phyloP scores from a whole-genome alignment of 1,140 invertebrate species.

The Triops longicaudatus region DNA sequence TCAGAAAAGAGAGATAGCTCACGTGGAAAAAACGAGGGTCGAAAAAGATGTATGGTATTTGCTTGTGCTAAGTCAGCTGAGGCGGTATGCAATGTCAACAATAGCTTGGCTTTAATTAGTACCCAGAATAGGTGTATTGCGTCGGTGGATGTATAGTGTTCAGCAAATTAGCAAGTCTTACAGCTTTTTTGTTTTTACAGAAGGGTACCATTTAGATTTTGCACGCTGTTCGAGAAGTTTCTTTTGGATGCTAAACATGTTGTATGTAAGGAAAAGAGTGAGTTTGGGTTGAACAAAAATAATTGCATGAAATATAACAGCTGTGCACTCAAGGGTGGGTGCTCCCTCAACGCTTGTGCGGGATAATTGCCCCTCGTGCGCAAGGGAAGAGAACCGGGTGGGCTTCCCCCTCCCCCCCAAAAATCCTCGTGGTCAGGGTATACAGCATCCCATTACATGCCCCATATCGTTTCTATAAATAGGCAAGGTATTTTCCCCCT shows the following conservation, averaged over 20 bases:
- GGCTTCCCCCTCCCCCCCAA: neutral
- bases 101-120: neutral
- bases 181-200: neutral
- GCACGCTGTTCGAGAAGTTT: too few relatives aligned
- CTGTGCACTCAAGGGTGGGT: neutral
- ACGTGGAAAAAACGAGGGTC: neutral
- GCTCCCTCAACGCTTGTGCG: neutral
- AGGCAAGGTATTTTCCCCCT: neutral
- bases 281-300: neutral
- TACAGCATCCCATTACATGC: slow-evolving; percentile 10
- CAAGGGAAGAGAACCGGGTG: neutral
- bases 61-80: neutral
- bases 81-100: neutral
- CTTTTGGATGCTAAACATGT: too few relatives aligned
- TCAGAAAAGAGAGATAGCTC: too few relatives aligned
- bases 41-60: neutral
- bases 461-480: slow-evolving; percentile 13
- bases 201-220: too few relatives aligned
- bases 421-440: neutral
- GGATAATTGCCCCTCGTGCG: neutral
- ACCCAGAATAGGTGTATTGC: too few relatives aligned
- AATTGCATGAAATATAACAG: slow-evolving; percentile 8
- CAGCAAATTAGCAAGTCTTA: neutral
- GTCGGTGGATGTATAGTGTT: neutral
- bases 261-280: neutral